phyloP scores from a whole-genome alignment of 2,113 vertebrate genomes.

The Sialia sialis region DNA sequence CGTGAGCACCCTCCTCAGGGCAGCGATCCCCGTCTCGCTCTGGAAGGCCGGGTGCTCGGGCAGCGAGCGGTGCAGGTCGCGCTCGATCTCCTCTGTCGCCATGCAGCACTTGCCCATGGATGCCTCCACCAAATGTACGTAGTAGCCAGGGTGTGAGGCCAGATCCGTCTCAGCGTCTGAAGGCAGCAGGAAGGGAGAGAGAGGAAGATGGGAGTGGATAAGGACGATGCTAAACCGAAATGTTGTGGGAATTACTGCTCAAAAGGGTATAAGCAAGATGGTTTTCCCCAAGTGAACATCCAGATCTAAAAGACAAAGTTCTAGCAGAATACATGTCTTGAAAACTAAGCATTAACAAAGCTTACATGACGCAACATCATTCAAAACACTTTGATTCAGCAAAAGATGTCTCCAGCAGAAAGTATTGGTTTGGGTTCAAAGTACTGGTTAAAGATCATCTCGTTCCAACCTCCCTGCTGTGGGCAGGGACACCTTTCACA shows the following conservation, averaged over 20 bases:
- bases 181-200: background rate
- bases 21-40: slow-evolving; percentile 87
- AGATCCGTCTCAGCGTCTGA: slow-evolving; percentile 85
- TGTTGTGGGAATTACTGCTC: background rate
- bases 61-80: slow-evolving; percentile 93
- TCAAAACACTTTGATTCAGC: background rate
- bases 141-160: slow-evolving; percentile 81
- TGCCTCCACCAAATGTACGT: slow-evolving; percentile 80
- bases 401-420: background rate
- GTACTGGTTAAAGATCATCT: background rate
- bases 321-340: background rate
- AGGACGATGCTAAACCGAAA: background rate
- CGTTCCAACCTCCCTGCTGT: background rate
- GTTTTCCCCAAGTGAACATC: background rate
- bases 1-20: slow-evolving; percentile 88
- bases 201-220: background rate
- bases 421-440: background rate
- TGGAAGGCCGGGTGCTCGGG: slow-evolving; percentile 97
- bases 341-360: background rate
- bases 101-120: slow-evolving; percentile 85
- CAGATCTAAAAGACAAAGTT: background rate
- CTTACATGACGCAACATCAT: background rate
- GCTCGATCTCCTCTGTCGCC: slow-evolving; percentile 92
- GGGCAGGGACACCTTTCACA: background rate
- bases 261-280: background rate